Conservation (phyloP, 2,888 invertebrate genomes). For the Sepioteuthis lessoniana region DNA sequence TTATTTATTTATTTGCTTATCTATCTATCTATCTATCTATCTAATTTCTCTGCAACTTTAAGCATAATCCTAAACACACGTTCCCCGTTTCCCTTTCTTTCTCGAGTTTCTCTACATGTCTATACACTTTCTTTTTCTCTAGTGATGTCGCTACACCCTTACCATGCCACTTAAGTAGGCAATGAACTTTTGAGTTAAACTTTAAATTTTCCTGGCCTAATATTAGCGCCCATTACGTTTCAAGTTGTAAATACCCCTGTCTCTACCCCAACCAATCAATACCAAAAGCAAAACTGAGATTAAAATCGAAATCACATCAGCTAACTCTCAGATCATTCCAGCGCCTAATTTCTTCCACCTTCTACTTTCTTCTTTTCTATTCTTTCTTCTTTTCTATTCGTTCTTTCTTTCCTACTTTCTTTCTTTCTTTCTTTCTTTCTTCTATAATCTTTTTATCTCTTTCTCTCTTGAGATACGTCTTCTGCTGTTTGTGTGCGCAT, state of each 20-base stretch:
- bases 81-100: too few relatives aligned
- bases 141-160: not conserved
- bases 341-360: not conserved
- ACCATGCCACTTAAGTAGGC: not conserved
- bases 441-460: not conserved
- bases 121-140: not conserved
- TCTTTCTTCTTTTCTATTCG: not conserved
- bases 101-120: not conserved
- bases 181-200: not conserved
- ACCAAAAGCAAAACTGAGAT: not conserved
- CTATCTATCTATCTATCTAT: not conserved
- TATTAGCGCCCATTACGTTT: not conserved
- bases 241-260: not conserved
- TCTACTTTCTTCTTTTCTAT: not conserved
- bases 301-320: not conserved
- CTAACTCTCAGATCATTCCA: not conserved
- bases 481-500: not conserved
- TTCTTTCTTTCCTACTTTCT: not conserved
- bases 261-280: not conserved
- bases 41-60: too few relatives aligned
- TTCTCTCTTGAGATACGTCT: not conserved
- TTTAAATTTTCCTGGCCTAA: not conserved
- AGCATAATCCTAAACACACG: too few relatives aligned
- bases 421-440: not conserved
- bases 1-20: not conserved